Conservation (phyloP, 2,888 invertebrate species). For the Allophyes oxyacanthae region DNA sequence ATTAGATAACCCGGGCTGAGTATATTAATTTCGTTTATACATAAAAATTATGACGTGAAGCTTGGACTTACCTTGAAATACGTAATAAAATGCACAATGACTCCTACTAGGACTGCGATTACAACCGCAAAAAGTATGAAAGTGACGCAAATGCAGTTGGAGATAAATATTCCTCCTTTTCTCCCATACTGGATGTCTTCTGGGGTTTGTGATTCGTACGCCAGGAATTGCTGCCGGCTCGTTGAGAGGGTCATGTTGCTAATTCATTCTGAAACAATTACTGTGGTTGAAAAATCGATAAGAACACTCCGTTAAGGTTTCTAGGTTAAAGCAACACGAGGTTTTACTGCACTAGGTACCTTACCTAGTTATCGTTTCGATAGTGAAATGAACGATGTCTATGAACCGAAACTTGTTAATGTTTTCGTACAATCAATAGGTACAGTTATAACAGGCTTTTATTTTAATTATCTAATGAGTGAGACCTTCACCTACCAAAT, state of each 20-base stretch:
- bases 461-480: constrained; percentile 32
- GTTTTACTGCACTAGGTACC: constrained; percentile 6
- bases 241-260: constrained; percentile 81
- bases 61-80: constrained; percentile 75
- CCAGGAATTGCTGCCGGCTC: constrained; percentile 90
- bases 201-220: constrained; percentile 85
- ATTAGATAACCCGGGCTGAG: constrained; percentile 40
- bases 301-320: constrained; percentile 3
- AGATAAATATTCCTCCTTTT: constrained; percentile 90
- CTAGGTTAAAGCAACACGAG: constrained; percentile 30
- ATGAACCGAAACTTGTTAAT: constrained; percentile 11
- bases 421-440: constrained; percentile 27
- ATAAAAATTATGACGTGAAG: constrained; percentile 21
- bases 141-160: constrained; percentile 88
- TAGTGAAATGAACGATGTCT: constrained; percentile 25
- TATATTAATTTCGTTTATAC: constrained; percentile 11
- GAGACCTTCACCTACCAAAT: constrained; percentile 30
- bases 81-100: constrained; percentile 83
- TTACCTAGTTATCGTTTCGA: constrained; percentile 11
- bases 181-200: constrained; percentile 89
- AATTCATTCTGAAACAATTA: constrained; percentile 71
- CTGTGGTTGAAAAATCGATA: constrained; percentile 16
- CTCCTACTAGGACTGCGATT: constrained; percentile 77
- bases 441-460: constrained; percentile 21
- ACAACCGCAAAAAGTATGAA: constrained; percentile 76